These are phyloP conservation scores for Tragelaphus strepsiceros DNA, from an alignment of 2,113 vertebrate species.

Conservation along the genomic window DNA sequence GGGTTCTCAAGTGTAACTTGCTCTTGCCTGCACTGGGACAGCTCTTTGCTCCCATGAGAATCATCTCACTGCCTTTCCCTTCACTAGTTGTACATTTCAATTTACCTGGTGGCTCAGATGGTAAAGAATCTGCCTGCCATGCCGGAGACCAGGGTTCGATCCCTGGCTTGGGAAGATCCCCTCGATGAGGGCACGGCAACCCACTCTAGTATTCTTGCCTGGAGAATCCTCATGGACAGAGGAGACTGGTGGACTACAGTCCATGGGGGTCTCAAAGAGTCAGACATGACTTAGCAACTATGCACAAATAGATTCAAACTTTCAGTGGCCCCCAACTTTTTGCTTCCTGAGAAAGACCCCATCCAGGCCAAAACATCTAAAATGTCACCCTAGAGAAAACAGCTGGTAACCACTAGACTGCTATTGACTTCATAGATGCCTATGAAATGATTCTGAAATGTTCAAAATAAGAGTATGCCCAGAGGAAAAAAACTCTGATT, in stretches of 20 bases:
- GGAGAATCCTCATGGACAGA: background rate
- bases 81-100: background rate
- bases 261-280: background rate
- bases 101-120: background rate
- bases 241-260: background rate
- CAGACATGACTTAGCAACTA: background rate
- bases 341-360: background rate
- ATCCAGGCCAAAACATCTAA: background rate
- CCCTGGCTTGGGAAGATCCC: background rate
- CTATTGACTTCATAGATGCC: background rate
- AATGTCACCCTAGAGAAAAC: background rate
- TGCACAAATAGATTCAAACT: background rate
- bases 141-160: rapidly evolving
- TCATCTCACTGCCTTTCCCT: background rate
- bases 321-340: background rate
- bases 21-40: background rate
- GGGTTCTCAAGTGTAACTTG: background rate
- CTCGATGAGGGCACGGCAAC: background rate
- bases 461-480: background rate
- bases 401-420: background rate
- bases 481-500: background rate
- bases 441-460: background rate
- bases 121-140: background rate
- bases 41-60: background rate
- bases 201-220: background rate